phyloP scores from a whole-genome alignment of 2,113 vertebrate genomes.

The Geococcyx californianus region DNA sequence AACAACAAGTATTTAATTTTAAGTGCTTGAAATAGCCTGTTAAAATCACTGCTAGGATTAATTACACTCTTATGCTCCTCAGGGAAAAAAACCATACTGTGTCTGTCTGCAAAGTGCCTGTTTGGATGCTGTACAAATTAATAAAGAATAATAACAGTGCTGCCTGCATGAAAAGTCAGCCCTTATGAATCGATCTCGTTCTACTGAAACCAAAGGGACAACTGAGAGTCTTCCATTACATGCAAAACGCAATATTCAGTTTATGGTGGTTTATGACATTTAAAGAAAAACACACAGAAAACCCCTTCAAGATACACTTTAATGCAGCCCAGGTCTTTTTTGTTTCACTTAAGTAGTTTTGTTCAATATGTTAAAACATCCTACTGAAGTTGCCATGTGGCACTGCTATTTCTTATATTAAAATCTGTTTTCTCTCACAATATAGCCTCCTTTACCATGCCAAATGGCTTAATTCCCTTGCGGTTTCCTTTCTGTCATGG shows the following conservation, averaged over 20 bases:
- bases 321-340: background rate
- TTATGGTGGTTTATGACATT: background rate
- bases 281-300: background rate
- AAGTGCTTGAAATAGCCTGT: background rate
- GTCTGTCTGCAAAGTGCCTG: background rate
- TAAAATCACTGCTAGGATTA: slow-evolving; percentile 14
- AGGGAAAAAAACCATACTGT: background rate
- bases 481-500: background rate
- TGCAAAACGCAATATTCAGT: background rate
- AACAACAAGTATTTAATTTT: background rate
- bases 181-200: background rate
- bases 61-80: background rate
- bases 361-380: background rate
- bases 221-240: background rate
- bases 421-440: background rate
- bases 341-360: background rate
- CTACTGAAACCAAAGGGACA: background rate
- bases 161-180: background rate
- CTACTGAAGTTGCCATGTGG: background rate
- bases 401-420: background rate
- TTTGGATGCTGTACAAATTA: slow-evolving; percentile 34
- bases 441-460: background rate
- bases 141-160: slow-evolving; percentile 11
- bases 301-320: background rate
- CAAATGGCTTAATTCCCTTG: background rate